A percentile compares a stretch with the other conserved stretches of the same genome.
phyloP scores from a whole-genome alignment of 2,888 invertebrate species.

The Lycophotia porphyrea region DNA sequence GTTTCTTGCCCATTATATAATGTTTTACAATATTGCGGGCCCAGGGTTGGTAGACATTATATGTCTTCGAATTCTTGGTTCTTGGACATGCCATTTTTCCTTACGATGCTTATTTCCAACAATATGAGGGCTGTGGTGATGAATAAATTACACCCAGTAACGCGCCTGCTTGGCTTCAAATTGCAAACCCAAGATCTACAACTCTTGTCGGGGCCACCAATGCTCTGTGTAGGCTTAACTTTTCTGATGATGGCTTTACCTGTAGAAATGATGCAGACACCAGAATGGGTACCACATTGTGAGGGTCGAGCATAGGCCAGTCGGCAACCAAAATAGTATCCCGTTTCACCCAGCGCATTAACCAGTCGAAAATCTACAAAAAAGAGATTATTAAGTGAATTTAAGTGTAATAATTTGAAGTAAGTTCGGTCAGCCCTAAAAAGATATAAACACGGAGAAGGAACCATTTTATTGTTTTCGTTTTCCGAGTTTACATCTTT shows the following conservation, averaged over 20 bases:
- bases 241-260: slow-evolving; percentile 70
- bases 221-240: neutral
- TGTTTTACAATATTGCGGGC: neutral
- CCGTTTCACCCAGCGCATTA: slow-evolving; percentile 98
- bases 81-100: neutral
- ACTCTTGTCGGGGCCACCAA: neutral
- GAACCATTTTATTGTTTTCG: too few species aligned
- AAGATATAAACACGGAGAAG: too few species aligned
- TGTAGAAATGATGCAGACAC: slow-evolving; percentile 98
- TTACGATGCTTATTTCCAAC: neutral
- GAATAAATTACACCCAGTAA: neutral
- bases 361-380: slow-evolving; percentile 97
- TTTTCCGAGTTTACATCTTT: too few species aligned
- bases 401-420: too few species aligned
- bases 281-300: slow-evolving; percentile 97
- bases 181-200: neutral
- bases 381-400: too few species aligned
- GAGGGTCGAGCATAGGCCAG: slow-evolving; percentile 93
- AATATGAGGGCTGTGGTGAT: neutral
- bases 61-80: neutral
- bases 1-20: neutral
- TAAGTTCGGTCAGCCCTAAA: too few species aligned
- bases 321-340: slow-evolving; percentile 92
- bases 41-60: neutral
- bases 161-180: neutral